phyloP scores from a whole-genome alignment of 1,140 invertebrate species.

The Drosophila bipectinata region DNA sequence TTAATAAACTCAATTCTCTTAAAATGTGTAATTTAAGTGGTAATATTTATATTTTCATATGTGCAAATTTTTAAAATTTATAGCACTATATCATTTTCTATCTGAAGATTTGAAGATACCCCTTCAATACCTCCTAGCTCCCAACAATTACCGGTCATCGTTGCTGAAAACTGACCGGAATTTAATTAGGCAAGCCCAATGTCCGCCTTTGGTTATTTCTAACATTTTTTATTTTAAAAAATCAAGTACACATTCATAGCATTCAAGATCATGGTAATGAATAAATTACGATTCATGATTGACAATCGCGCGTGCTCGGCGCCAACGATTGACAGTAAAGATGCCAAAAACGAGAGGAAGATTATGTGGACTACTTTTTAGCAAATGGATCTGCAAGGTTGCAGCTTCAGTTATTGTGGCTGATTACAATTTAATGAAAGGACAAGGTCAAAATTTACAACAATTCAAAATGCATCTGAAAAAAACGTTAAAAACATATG shows the following conservation, averaged over 20 bases:
- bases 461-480: slow-evolving; percentile 6
- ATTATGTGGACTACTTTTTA: slow-evolving; percentile 25
- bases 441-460: slow-evolving; percentile 28
- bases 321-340: slow-evolving; percentile 39
- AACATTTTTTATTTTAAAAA: slow-evolving; percentile 3
- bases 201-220: slow-evolving; percentile 25
- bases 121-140: background rate
- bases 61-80: background rate
- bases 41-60: background rate
- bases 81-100: background rate
- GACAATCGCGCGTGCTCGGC: slow-evolving; percentile 40
- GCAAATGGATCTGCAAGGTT: slow-evolving; percentile 44
- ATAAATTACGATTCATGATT: slow-evolving; percentile 41
- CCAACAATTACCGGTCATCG: slow-evolving; percentile 16
- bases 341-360: slow-evolving; percentile 9
- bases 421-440: slow-evolving; percentile 41
- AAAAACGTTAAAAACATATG: background rate
- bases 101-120: background rate
- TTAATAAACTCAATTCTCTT: background rate
- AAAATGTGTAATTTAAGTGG: background rate
- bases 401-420: slow-evolving; percentile 37
- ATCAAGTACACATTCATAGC: slow-evolving; percentile 18
- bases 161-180: slow-evolving; percentile 36
- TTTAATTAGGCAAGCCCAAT: slow-evolving; percentile 57
- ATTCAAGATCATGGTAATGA: slow-evolving; percentile 63